Evolutionary conservation across 2,888 invertebrate genomes (phyloP), one percentile per base, ranked within the genome.

Genomic region (Drosophila borborema): DNA sequence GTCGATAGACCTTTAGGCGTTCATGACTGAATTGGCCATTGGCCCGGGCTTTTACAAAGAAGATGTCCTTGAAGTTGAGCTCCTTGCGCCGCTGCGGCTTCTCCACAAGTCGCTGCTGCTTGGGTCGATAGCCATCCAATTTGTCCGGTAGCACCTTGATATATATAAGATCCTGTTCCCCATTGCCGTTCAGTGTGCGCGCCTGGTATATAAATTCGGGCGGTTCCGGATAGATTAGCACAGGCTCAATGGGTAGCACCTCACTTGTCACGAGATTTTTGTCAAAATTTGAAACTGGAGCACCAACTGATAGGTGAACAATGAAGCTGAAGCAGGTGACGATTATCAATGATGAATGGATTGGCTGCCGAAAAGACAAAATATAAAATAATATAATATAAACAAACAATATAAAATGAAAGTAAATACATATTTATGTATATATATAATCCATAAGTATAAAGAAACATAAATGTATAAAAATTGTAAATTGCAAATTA

Each of bases 1-100:
- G 66, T 55, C 91, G 89, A 62, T 90, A 92, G 8, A 90, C 75
- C 75, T 91, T 92, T 23, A 92, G 58, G 7, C 91, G 91, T 34
- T 89, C 86, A 58, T 91, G 83, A 64, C 91, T 92, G 58, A 92
- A 92, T n/a, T 91, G 90, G 0, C 92, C 92, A 58, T 92, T 92
- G 38, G 85, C 71, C 1, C 82, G 67, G 4, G 91, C 89, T 58
- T 92, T 92, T 4, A 92, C 92, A 70, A 86, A 91, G 78, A 92
- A 92, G n/a, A 92, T 91, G 53, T 92, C 90, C 69, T 91, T 91
- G 38, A 85, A 63, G 23, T 71, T 72, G 1, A 82, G 60, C 18
- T 90, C 84, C 62, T 82, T 84, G 23, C 66, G 72, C 0, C 63
- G 64, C 3, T 69, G 36, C 16, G 66, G 59, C 10, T 77, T 79